These are phyloP conservation scores for Pocillopora damicornis DNA, from an alignment of 64 coral and sea anemone genomes.

Conservation along the genomic window DNA sequence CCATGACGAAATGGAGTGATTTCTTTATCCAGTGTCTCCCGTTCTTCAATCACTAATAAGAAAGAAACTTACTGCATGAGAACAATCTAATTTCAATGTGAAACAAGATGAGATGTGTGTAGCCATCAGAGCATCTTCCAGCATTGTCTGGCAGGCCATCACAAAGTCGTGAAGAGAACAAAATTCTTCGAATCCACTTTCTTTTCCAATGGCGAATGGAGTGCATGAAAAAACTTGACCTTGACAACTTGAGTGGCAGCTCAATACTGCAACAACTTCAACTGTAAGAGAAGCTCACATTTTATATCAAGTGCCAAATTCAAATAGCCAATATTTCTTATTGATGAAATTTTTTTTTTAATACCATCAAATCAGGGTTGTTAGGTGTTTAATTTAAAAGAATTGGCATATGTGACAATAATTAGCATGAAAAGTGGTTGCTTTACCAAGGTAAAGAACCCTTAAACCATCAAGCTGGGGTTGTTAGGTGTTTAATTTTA, in stretches of 20 bases:
- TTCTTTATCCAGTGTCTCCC: no score
- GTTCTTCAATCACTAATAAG: not conserved
- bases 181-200: constrained; percentile 84
- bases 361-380: no score
- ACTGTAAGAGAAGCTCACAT: constrained; percentile 38
- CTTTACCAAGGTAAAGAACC: no score
- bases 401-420: no score
- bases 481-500: no score
- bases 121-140: constrained; percentile 51
- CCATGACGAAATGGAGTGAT: no score
- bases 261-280: constrained; percentile 72
- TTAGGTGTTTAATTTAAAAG: no score
- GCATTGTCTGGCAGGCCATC: constrained; percentile 64
- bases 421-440: no score
- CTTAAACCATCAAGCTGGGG: no score
- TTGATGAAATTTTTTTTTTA: no score
- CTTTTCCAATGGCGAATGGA: constrained; percentile 59
- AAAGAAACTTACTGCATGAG: constrained; percentile 70
- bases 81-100: constrained; percentile 91
- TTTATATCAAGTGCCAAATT: not conserved
- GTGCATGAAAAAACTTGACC: constrained; percentile 96
- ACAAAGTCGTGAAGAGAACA: constrained; percentile 91
- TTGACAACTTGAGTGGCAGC: constrained; percentile 93
- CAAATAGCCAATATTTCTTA: no score
- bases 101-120: constrained; percentile 92